Conservation (phyloP, 64 coral and sea anemone species). For the Platygyra sinensis region DNA sequence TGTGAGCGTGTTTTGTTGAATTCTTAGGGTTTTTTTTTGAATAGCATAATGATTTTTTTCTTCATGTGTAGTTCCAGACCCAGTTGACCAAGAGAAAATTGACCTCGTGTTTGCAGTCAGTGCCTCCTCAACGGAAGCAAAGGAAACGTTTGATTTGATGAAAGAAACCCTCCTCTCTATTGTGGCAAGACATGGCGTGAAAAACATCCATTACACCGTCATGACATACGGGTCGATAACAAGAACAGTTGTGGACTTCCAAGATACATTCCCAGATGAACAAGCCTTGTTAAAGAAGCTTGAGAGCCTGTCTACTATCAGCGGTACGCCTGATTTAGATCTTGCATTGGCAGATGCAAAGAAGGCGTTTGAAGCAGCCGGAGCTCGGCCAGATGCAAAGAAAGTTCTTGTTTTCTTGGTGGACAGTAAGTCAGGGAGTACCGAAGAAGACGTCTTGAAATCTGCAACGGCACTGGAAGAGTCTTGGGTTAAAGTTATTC, state of each 20-base stretch:
- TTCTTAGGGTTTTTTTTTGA: too few species aligned
- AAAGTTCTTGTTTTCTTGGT: conserved; percentile 82
- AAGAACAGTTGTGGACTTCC: conserved; percentile 36
- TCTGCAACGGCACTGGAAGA: conserved; percentile 62
- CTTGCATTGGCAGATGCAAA: conserved; percentile 46
- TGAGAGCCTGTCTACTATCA: conserved; percentile 23
- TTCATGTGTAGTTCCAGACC: conserved; percentile 20
- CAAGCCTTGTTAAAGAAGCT: conserved; percentile 39
- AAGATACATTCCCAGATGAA: conserved; percentile 50
- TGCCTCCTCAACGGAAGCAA: conserved; percentile 52
- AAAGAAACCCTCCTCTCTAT: conserved; percentile 65
- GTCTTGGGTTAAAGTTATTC: conserved; percentile 61
- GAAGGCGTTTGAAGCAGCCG: conserved; percentile 57
- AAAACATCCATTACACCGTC: conserved; percentile 68
- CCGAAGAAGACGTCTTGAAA: conserved; percentile 31
- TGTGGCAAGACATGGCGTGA: conserved; percentile 47
- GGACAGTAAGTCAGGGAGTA: conserved; percentile 70
- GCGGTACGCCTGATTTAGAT: conserved; percentile 54
- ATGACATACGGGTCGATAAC: conserved; percentile 57
- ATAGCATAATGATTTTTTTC: too few species aligned
- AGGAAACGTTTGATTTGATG: conserved; percentile 61
- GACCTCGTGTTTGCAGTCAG: conserved; percentile 85
- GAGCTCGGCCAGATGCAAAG: conserved; percentile 67
- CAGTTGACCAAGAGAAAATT: conserved; percentile 36
- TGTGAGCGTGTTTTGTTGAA: too few species aligned